phyloP scores from a whole-genome alignment of 2,888 invertebrate species.

The Troglohyphantes excavatus region DNA sequence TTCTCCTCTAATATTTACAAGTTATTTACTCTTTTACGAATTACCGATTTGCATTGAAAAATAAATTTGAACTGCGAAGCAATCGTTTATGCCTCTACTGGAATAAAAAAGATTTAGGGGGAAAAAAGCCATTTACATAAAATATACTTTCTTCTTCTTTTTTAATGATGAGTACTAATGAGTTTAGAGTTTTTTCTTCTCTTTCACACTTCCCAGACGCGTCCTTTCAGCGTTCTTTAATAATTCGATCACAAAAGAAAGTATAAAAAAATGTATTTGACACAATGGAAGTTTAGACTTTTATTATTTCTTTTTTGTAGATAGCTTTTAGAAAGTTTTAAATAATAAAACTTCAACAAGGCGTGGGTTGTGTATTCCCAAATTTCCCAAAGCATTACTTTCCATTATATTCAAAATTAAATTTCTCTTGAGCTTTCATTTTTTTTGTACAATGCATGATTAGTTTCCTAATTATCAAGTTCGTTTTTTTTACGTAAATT shows the following conservation, averaged over 20 bases:
- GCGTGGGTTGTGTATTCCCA: background rate
- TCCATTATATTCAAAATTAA: slow-evolving; percentile 25
- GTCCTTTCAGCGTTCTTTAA: slow-evolving; percentile 13
- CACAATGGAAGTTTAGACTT: background rate
- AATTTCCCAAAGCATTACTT: background rate
- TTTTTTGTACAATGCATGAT: background rate
- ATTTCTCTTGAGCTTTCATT: background rate
- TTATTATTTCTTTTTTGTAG: slow-evolving; percentile 33
- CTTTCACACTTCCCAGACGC: background rate
- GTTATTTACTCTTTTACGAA: no score
- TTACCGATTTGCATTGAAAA: background rate
- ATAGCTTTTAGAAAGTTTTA: background rate
- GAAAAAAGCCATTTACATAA: background rate
- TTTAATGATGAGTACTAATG: slow-evolving; percentile 35
- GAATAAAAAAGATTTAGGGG: background rate
- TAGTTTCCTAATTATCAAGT: slow-evolving; percentile 10
- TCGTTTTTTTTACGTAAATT: background rate
- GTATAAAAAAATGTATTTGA: background rate
- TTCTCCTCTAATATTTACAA: no score
- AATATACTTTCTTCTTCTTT: background rate
- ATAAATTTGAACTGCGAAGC: no score
- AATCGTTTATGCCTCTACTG: no score
- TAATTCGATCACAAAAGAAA: slow-evolving; percentile 10
- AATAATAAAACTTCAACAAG: background rate
- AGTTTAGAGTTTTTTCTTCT: background rate